Evolutionary conservation across 2,888 invertebrate genomes (phyloP), one percentile per base, ranked within the genome.

Genomic region (Dasysyrphus albostriatus): DNA sequence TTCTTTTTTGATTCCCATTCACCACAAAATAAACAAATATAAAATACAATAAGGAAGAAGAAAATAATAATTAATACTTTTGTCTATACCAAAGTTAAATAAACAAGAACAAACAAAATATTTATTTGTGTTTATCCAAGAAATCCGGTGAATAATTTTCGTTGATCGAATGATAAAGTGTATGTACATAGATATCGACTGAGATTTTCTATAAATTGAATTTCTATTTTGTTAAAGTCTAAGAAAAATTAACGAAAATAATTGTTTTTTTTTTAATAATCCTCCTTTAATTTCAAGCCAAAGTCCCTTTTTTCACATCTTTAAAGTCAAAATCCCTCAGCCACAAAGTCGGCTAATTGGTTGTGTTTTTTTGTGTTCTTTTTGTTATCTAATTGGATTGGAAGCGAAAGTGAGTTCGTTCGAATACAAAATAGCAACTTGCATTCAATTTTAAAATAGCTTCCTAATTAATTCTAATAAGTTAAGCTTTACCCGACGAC

Each of bases 381-480:
- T 29, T 12, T 51, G 24, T 29, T 51, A 47, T 67, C 67, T 67
- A 49, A 67, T 67, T 67, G 67, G 49, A 67, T 49, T 37, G 67
- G 12, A 19, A 4, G 32, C 10, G 12, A 58, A 58, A 19, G 58
- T 37, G 5, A 34, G 32, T 32, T 24, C 24, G 24, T 2, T 56
- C 6, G 5, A 34, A 2, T 47, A 47, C 16, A 24, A 16, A 12
- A 34, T 56, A 44, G 44, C 44, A 63, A 12, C 10, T 63, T 47
- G 29, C 44, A 63, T 32, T 63, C 6, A 10, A 63, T 47, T 9
- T 9, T n/a, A 24, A 49, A 37, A 12, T 37, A 49, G 14, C 37
- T 49, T 67, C 14, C 67, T 67, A 67, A 67, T 67, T 67, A 67
- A 67, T 47, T 67, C 49, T 14, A 65, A 65, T 34, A 47, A 47